A percentile compares a stretch with the other conserved stretches of the same genome.
Conservation (phyloP, 92 coral and sea anemone genomes). For the Nematostella vectensis region DNA sequence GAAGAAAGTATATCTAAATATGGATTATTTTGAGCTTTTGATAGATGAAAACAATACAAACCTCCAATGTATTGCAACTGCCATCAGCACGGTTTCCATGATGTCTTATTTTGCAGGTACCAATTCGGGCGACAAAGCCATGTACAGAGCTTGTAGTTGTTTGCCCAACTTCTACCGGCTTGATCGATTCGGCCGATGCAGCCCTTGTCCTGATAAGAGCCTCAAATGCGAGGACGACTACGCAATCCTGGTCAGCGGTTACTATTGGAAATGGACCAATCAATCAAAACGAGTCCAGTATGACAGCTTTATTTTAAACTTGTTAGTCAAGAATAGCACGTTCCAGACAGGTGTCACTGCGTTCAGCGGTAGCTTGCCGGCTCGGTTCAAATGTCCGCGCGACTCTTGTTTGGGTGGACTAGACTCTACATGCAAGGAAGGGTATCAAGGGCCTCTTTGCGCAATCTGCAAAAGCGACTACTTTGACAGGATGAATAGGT, state of each 20-base stretch:
- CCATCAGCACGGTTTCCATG: too few relatives aligned
- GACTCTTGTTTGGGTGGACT: constrained; percentile 36
- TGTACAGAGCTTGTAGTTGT: constrained; percentile 30
- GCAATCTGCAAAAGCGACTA: constrained; percentile 10
- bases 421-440: constrained; percentile 20
- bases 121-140: constrained; percentile 11
- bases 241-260: constrained; percentile 25
- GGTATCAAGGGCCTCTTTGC: constrained; percentile 38
- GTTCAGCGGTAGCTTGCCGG: constrained; percentile 14
- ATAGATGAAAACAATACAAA: too few relatives aligned
- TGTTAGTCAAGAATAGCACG: neutral
- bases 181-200: constrained; percentile 33
- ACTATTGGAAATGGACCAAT: constrained; percentile 34
- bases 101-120: constrained; percentile 26
- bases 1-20: too few relatives aligned
- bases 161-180: constrained; percentile 26
- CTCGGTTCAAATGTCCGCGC: constrained; percentile 28
- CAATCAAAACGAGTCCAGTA: neutral
- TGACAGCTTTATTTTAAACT: constrained; percentile 11
- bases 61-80: too few relatives aligned
- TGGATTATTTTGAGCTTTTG: too few relatives aligned
- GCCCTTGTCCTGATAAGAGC: constrained; percentile 15
- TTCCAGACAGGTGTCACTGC: constrained; percentile 7
- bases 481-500: constrained; percentile 23
- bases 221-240: constrained; percentile 22